Conservation (phyloP, 2,113 vertebrate genomes). For the Calypte anna region DNA sequence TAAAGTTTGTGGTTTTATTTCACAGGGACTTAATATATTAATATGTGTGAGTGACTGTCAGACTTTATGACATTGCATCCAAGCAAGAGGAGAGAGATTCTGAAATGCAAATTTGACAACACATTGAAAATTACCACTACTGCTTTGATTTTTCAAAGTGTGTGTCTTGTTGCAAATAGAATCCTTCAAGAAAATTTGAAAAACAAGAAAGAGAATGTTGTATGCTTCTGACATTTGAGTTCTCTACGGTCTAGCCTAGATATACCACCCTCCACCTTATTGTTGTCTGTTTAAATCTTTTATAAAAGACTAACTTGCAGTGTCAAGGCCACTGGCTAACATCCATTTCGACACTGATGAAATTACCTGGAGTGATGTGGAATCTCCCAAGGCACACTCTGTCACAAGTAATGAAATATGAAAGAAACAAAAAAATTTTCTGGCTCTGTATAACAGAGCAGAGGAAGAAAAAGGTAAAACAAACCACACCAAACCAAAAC, state of each 20-base stretch:
- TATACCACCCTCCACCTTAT: not conserved
- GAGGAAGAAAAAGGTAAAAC: not conserved
- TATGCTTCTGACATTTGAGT: not conserved
- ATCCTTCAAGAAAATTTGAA: slow-evolving; percentile 30
- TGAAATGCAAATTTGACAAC: slow-evolving; percentile 41
- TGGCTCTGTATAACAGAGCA: slow-evolving; percentile 17
- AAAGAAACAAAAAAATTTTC: not conserved
- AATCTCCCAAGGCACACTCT: slow-evolving; percentile 5
- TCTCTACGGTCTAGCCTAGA: not conserved
- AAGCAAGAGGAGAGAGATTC: not conserved
- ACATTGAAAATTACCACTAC: not conserved
- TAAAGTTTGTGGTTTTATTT: not conserved
- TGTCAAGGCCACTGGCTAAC: slow-evolving; percentile 69
- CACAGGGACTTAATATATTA: not conserved
- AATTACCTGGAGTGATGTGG: slow-evolving; percentile 57
- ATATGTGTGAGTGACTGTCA: not conserved
- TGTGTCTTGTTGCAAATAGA: not conserved
- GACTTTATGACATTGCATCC: not conserved
- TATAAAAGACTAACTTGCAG: slow-evolving; percentile 60
- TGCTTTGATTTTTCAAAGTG: slow-evolving; percentile 47
- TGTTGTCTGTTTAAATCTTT: slow-evolving; percentile 69
- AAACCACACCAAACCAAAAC: not conserved
- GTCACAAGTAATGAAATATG: slow-evolving; percentile 66
- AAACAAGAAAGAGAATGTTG: not conserved
- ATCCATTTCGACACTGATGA: slow-evolving; percentile 69